Evolutionary conservation across 2,888 invertebrate genomes (phyloP).

Genomic region (Orchesellides sinensis): DNA sequence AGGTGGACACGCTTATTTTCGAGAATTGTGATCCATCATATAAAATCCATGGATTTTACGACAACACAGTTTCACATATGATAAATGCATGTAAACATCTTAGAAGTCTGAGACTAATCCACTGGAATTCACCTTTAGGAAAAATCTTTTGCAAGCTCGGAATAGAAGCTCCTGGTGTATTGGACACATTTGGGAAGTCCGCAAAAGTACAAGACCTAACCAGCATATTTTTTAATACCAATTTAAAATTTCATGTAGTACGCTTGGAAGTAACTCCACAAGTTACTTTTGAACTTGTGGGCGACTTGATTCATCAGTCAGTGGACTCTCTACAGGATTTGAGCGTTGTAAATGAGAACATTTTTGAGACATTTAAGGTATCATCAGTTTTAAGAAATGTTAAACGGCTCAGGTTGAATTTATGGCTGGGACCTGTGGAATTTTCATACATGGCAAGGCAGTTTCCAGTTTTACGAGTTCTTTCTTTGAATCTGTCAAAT

Average conservation of each 20-base stretch:
- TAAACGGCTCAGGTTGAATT: conserved; percentile 21
- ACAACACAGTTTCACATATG: conserved; percentile 43
- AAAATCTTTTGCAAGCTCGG: conserved; percentile 33
- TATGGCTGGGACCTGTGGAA: conserved; percentile 58
- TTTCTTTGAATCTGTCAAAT: conserved; percentile 53
- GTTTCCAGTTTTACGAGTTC: conserved; percentile 42
- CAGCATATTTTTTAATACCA: conserved; percentile 25
- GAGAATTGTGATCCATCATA: conserved; percentile 48
- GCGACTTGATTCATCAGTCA: conserved; percentile 42
- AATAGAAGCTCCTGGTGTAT: background rate
- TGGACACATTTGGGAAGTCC: background rate
- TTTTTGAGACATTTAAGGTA: conserved; percentile 34
- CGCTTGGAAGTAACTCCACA: conserved; percentile 30
- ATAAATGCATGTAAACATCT: conserved; percentile 52
- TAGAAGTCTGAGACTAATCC: conserved; percentile 30
- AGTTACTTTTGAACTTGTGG: conserved; percentile 25
- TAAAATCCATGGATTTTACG: conserved; percentile 49
- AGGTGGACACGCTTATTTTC: conserved; percentile 34
- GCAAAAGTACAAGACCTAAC: conserved; percentile 18
- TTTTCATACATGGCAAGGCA: conserved; percentile 41
- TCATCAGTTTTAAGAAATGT: conserved; percentile 20
- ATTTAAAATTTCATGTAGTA: conserved; percentile 24
- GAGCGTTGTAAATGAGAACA: conserved; percentile 33
- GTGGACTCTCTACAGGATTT: conserved; percentile 40
- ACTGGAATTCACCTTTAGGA: conserved; percentile 60